phyloP scores from a whole-genome alignment of 2,113 vertebrate genomes.

The Eptatretus burgeri region DNA sequence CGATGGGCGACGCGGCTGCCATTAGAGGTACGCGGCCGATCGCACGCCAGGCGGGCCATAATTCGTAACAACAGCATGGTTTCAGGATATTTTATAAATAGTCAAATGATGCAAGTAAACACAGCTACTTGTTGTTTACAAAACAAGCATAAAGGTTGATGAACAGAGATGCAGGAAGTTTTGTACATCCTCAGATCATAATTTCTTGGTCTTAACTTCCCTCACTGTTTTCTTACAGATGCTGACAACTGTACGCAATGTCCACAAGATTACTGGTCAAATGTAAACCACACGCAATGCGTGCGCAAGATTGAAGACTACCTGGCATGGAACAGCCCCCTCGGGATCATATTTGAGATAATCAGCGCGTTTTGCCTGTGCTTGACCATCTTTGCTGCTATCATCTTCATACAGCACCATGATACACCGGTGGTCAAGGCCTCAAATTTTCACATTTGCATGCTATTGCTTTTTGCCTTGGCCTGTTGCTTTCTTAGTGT shows the following conservation, averaged over 20 bases:
- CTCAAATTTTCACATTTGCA: not conserved
- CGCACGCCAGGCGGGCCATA: too few relatives aligned
- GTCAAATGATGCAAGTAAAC: too few relatives aligned
- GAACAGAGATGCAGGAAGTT: too few relatives aligned
- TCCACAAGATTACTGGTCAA: not conserved
- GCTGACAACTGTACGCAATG: not conserved
- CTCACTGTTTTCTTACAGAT: not conserved
- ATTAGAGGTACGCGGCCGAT: too few relatives aligned
- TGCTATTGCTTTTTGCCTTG: not conserved
- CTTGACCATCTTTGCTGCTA: not conserved
- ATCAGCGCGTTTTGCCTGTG: not conserved
- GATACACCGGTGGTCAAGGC: conserved; percentile 8
- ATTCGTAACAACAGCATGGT: too few relatives aligned
- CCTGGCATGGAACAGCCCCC: not conserved
- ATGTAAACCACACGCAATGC: not conserved
- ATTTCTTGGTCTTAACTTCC: not conserved
- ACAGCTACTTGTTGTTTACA: too few relatives aligned
- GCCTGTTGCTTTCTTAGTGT: not conserved
- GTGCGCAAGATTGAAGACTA: not conserved
- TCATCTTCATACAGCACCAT: not conserved
- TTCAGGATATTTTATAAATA: too few relatives aligned
- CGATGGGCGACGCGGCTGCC: too few relatives aligned
- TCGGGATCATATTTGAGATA: not conserved
- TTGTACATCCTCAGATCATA: too few relatives aligned
- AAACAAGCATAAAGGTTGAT: too few relatives aligned